A percentile compares a stretch with the other conserved stretches of the same genome.
phyloP scores from a whole-genome alignment of 2,888 invertebrate genomes.

The Drosophila anomelani region DNA sequence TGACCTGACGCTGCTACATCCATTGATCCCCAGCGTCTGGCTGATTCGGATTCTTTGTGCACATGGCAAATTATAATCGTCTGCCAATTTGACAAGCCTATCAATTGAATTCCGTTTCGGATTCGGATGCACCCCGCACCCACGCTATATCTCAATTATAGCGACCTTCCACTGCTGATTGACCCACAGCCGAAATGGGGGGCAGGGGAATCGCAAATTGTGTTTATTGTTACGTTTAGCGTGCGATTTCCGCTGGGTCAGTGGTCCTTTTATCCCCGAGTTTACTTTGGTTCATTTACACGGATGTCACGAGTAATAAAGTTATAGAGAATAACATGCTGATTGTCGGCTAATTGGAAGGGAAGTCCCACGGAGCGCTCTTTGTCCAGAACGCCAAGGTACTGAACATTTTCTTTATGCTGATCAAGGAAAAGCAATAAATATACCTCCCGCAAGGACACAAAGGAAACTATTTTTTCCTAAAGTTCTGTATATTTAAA shows the following conservation, averaged over 20 bases:
- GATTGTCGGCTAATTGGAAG: slow-evolving; percentile 66
- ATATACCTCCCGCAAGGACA: background rate
- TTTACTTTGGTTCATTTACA: slow-evolving; percentile 19
- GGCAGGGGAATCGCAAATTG: slow-evolving; percentile 52
- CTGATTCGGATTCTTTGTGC: slow-evolving; percentile 25
- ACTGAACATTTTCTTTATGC: background rate
- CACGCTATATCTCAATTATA: slow-evolving; percentile 50
- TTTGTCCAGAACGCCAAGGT: slow-evolving; percentile 1
- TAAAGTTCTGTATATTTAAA: background rate
- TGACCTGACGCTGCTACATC: slow-evolving; percentile 40
- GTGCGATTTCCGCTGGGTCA: slow-evolving; percentile 34
- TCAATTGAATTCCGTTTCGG: slow-evolving; percentile 64
- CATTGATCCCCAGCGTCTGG: slow-evolving; percentile 12
- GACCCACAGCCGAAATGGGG: slow-evolving; percentile 40
- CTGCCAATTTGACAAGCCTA: slow-evolving; percentile 69
- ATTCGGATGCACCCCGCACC: slow-evolving; percentile 9
- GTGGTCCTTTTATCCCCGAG: slow-evolving; percentile 5
- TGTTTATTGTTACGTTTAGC: slow-evolving; percentile 62
- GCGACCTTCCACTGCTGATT: slow-evolving; percentile 35
- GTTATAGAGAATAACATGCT: slow-evolving; percentile 51
- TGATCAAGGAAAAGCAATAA: background rate
- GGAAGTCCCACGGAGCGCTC: slow-evolving; percentile 46
- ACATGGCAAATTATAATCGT: slow-evolving; percentile 69
- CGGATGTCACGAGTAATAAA: slow-evolving; percentile 41
- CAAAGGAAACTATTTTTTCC: background rate